Evolutionary conservation across 1,140 invertebrate species (phyloP), one percentile per base, ranked within the genome.

Genomic region (Matsumurasca onukii): DNA sequence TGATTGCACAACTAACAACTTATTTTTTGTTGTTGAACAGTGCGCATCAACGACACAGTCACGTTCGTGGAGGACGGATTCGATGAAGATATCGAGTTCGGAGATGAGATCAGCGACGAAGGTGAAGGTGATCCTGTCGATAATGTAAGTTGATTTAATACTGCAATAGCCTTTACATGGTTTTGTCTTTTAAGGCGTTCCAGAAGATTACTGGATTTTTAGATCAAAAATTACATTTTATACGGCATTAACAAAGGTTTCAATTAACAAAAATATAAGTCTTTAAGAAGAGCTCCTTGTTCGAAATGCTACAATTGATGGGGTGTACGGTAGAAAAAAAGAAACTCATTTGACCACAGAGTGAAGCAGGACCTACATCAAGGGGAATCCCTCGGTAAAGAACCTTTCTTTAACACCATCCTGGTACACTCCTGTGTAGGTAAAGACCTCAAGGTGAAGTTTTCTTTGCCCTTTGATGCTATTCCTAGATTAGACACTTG

Each of bases 21-120:
- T 52, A 51, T 68, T 71, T 69, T 68, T 73, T 74, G 69, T 77
- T 80, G 45, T 67, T n/a, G n/a, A n/a, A n/a, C n/a, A 84, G 92
- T 95, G 74, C 92, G 93, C 79, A 95, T 97, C 84, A 96, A 95
- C 78, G 94, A 97, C 74, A 95, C 91, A 71, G 93, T 94, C 73
- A 94, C 93, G 67, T 96, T 96, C 80, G 92, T 95, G 70, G 94
- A 95, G 77, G 94, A 95, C 81, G 93, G 92, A 73, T 89, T 94
- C 76, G 94, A 97, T 82, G 93, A 95, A 81, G 94, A 96, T 77
- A 97, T 97, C 81, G 93, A 95, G 79, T 97, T 97, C 75, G 94
- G 93, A 73, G 93, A 97, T 84, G 91, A 94, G 80, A 89, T 92
- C 76, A 93, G 90, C 78, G 93, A 92, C 74, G 91, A 92, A 77